Evolutionary conservation across 2,113 vertebrate species (phyloP), one percentile per base, ranked within the genome.

Genomic region (Xiphophorus hellerii): DNA sequence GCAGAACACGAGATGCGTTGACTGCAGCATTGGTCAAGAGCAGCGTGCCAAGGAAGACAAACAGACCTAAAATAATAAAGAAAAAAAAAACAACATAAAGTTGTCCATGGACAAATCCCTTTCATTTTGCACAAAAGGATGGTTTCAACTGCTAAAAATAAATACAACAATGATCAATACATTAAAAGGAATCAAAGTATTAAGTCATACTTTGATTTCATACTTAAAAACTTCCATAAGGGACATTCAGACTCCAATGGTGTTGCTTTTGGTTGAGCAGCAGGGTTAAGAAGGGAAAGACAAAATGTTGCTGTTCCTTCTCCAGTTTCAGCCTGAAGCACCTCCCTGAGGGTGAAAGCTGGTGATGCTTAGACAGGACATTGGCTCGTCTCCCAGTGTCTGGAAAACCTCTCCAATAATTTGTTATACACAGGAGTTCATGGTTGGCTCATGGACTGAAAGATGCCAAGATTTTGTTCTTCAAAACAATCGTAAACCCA

Each of bases 1-100:
- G 98, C 74, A 98, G 86, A 39, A 91, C 6, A 7, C 85, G 92
- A 6, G 97, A 96, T 3, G 98, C 97, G 14, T 22, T 25, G 8
- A 90, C 15, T 0, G 92, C 74, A 1, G 95, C 94, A 0, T 30
- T 79, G n/a, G 94, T 77, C 27, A 85, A 37, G 48, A 95, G 74
- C 4, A 94, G 1, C 2, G 90, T 94, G 3, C 93, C 93, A 0
- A 93, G 0, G 82, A 95, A 97, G 51, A 95, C 2, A 73, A 95
- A 88, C 10, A 95, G 0, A 30, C 93, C 97, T 99, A 88, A 58
- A 31, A 65, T 14, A 44, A 44, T 3, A 69, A 39, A 54, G 27
- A 62, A 12, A 44, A 44, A 15, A 68, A 65, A 1, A 27, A 39
- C 35, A 33, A 33, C 44, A 15, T 13, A 6, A 27, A 11, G 51